These are phyloP conservation scores for Drosophila obscura DNA, from an alignment of 1,140 invertebrate genomes.

Conservation along the genomic window DNA sequence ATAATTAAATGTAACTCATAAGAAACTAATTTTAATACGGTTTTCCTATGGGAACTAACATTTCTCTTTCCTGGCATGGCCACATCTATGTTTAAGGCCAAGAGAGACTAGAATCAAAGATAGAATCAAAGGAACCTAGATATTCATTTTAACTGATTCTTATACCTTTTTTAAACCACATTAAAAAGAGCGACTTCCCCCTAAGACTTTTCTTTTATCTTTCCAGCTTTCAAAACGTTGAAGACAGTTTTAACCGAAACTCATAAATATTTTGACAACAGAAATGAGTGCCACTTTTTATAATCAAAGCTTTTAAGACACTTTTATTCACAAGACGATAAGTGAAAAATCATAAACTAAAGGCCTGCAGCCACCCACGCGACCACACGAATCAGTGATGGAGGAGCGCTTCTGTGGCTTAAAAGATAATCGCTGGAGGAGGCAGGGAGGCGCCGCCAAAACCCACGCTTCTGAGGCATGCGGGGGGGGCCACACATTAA, in stretches of 20 bases:
- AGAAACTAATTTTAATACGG: too few species aligned
- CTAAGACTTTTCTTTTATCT: background rate
- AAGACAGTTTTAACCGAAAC: conserved; percentile 13
- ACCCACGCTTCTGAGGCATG: conserved; percentile 29
- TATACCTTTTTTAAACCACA: too few species aligned
- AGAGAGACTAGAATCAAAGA: too few species aligned
- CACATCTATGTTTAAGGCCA: too few species aligned
- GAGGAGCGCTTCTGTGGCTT: conserved; percentile 1
- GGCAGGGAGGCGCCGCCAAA: too few species aligned
- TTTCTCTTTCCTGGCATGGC: too few species aligned
- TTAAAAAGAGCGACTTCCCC: too few species aligned
- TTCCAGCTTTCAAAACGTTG: conserved; percentile 16
- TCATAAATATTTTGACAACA: conserved; percentile 22
- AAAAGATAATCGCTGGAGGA: too few species aligned
- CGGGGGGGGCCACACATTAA: conserved; percentile 38
- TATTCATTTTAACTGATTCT: too few species aligned
- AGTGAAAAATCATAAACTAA: conserved; percentile 46
- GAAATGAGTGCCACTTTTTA: conserved; percentile 37
- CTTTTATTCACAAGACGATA: conserved; percentile 42
- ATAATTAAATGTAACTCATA: too few species aligned
- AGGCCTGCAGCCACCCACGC: conserved; percentile 28
- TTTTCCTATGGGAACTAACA: too few species aligned
- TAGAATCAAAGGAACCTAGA: too few species aligned
- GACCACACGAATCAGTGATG: conserved; percentile 1
- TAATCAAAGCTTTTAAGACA: conserved; percentile 39